phyloP scores from a whole-genome alignment of 2,113 vertebrate genomes.

The Callionymus lyra region DNA sequence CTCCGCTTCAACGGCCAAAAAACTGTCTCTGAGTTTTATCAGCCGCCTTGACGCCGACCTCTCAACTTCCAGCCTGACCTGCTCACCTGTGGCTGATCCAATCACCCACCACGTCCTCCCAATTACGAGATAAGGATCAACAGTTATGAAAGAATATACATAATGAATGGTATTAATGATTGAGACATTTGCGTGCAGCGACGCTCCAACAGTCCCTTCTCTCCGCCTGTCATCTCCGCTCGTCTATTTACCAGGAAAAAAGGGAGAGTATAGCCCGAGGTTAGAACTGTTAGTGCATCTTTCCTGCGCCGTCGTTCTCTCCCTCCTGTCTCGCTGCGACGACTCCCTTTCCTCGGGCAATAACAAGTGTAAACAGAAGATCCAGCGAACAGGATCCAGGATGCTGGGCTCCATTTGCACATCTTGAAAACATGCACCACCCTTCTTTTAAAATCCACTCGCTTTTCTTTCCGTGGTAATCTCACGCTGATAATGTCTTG shows the following conservation, averaged over 20 bases:
- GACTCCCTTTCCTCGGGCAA: constrained; percentile 49
- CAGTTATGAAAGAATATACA: too few species aligned
- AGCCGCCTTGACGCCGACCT: too few species aligned
- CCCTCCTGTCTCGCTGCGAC: constrained; percentile 1
- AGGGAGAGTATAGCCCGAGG: constrained; percentile 30
- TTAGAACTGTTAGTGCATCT: constrained; percentile 31
- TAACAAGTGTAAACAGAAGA: constrained; percentile 49
- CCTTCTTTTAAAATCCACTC: constrained; percentile 8
- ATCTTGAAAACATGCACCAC: constrained; percentile 44
- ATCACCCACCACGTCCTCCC: too few species aligned
- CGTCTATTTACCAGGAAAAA: constrained; percentile 2
- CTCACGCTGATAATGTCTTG: not conserved
- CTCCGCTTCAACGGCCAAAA: too few species aligned
- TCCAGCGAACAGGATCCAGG: constrained; percentile 64
- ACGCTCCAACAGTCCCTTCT: too few species aligned
- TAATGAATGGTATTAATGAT: too few species aligned
- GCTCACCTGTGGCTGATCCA: too few species aligned
- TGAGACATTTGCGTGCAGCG: too few species aligned
- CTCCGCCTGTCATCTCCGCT: too few species aligned
- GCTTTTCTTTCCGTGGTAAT: not conserved
- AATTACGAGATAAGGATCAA: too few species aligned
- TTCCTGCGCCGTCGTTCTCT: constrained; percentile 2
- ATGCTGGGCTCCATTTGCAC: constrained; percentile 60
- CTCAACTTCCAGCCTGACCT: too few species aligned
- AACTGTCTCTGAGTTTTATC: too few species aligned